Conservation (phyloP, 2,888 invertebrate species). For the Cataglyphis cursor region DNA sequence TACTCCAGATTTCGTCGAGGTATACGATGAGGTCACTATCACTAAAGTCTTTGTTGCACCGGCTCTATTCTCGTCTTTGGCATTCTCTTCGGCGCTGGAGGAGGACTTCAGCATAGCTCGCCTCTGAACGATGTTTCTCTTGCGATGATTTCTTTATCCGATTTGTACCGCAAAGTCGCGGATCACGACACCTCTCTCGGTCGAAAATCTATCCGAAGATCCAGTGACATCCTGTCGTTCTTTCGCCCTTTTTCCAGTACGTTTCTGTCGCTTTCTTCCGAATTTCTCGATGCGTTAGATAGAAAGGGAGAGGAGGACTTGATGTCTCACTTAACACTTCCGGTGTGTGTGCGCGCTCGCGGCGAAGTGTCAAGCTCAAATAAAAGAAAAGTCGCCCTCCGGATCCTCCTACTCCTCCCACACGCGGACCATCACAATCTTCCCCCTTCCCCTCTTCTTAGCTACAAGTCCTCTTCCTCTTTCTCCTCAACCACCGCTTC, state of each 20-base stretch:
- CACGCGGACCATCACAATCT: slow-evolving; percentile 63
- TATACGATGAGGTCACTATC: slow-evolving; percentile 37
- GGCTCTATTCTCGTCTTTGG: slow-evolving; percentile 39
- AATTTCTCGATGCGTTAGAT: slow-evolving; percentile 24
- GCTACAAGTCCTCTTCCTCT: slow-evolving; percentile 51
- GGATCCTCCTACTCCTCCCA: slow-evolving; percentile 76
- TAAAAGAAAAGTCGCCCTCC: slow-evolving; percentile 84
- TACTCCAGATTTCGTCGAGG: slow-evolving; percentile 36
- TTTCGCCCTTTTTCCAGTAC: slow-evolving; percentile 50
- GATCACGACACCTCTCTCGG: slow-evolving; percentile 56
- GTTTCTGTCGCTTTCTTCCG: not conserved
- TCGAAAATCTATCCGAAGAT: slow-evolving; percentile 36
- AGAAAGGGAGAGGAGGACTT: slow-evolving; percentile 46
- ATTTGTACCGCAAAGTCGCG: slow-evolving; percentile 35
- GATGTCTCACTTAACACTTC: slow-evolving; percentile 73
- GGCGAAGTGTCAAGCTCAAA: slow-evolving; percentile 83
- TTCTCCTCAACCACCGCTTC: slow-evolving; percentile 60
- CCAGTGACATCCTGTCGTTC: slow-evolving; percentile 61
- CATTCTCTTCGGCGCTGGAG: slow-evolving; percentile 51
- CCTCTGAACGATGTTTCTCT: not conserved
- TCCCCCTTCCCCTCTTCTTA: slow-evolving; percentile 69
- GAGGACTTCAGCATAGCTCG: slow-evolving; percentile 47
- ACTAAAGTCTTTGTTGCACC: slow-evolving; percentile 40
- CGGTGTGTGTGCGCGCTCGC: slow-evolving; percentile 80
- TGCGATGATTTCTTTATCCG: slow-evolving; percentile 41